phyloP scores from a whole-genome alignment of 1,140 invertebrate genomes.

The Apis laboriosa region DNA sequence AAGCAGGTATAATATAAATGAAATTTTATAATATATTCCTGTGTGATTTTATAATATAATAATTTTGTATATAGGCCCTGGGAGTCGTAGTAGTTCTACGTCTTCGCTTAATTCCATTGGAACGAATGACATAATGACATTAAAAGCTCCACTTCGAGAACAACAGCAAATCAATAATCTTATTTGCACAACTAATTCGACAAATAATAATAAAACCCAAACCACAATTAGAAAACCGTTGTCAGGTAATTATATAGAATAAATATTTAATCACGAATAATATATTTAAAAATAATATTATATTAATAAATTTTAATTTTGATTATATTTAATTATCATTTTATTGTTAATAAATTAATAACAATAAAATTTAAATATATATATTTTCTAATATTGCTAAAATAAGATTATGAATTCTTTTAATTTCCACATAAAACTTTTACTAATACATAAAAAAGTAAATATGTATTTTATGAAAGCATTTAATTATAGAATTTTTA shows the following conservation, averaged over 20 bases:
- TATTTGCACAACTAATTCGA: constrained; percentile 74
- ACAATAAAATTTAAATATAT: no score
- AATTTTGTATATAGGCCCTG: constrained; percentile 68
- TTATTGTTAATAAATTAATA: no score
- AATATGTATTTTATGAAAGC: not conserved
- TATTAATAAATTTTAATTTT: not conserved
- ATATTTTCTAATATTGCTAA: not conserved
- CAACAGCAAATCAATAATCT: constrained; percentile 77
- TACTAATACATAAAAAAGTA: not conserved
- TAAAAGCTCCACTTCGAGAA: constrained; percentile 77
- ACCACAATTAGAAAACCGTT: constrained; percentile 70
- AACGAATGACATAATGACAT: constrained; percentile 76
- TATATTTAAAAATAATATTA: not conserved
- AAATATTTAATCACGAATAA: not conserved
- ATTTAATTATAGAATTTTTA: constrained; percentile 9
- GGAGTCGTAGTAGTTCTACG: constrained; percentile 82
- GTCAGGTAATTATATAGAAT: constrained; percentile 65
- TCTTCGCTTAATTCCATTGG: constrained; percentile 82
- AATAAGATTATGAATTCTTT: not conserved
- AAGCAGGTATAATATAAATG: constrained; percentile 81
- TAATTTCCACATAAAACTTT: not conserved
- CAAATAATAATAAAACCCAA: constrained; percentile 76
- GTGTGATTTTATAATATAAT: not conserved
- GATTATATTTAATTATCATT: no score
- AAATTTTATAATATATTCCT: not conserved